Conservation (phyloP, 1,140 invertebrate species). For the Hypsibius dujardini region DNA sequence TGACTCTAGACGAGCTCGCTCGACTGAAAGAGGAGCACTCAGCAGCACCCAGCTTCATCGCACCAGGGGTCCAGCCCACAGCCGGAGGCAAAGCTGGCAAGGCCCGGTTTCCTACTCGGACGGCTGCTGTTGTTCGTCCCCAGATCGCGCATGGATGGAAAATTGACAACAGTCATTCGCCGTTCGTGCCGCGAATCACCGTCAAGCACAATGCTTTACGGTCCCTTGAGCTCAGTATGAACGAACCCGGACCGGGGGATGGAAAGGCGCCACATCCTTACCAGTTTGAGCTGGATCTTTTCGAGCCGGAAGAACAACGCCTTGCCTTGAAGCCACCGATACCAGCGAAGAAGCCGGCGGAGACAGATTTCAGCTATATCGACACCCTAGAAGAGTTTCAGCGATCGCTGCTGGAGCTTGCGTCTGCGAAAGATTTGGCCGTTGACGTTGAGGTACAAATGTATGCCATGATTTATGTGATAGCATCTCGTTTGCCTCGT, state of each 20-base stretch:
- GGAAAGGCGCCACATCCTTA: conserved; percentile 57
- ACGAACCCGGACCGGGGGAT: conserved; percentile 43
- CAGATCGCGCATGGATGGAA: conserved; percentile 30
- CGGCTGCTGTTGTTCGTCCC: not conserved
- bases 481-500: no score
- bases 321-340: conserved; percentile 25
- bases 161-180: conserved; percentile 53
- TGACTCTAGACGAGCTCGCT: conserved; percentile 8
- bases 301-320: conserved; percentile 26
- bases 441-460: conserved; percentile 57
- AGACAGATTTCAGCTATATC: conserved; percentile 50
- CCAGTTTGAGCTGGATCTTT: conserved; percentile 55
- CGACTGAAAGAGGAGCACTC: conserved; percentile 12
- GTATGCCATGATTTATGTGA: no score
- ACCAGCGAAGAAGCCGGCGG: conserved; percentile 36
- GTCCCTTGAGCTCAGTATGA: conserved; percentile 52
- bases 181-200: conserved; percentile 62
- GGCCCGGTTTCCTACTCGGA: not conserved
- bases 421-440: conserved; percentile 50
- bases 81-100: no score
- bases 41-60: not conserved
- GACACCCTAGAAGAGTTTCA: conserved; percentile 46
- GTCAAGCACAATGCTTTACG: conserved; percentile 73
- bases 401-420: conserved; percentile 46
- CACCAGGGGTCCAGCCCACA: no score